phyloP scores from a whole-genome alignment of 1,140 invertebrate genomes.

The Akabosia matsudoensis region DNA sequence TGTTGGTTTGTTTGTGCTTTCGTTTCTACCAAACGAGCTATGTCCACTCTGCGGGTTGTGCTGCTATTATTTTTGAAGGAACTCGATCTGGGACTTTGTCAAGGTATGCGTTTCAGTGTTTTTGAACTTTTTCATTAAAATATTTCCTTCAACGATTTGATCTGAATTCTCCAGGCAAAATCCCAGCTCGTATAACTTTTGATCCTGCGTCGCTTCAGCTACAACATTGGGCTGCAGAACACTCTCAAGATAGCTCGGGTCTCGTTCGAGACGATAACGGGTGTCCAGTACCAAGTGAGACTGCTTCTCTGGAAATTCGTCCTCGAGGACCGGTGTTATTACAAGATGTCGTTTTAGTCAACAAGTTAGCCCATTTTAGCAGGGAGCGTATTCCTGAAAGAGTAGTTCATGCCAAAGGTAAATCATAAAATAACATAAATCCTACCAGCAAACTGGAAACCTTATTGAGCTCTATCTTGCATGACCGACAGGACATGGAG shows the following conservation, averaged over 20 bases:
- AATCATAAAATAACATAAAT: slow-evolving; percentile 47
- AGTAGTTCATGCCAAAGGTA: slow-evolving; percentile 61
- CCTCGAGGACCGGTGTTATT: slow-evolving; percentile 60
- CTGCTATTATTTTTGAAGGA: too few species aligned
- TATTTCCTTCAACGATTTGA: too few species aligned
- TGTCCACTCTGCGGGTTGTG: too few species aligned
- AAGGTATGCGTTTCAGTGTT: too few species aligned
- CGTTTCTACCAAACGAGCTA: too few species aligned
- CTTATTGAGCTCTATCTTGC: not conserved
- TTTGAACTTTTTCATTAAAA: too few species aligned
- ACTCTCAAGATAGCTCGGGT: not conserved
- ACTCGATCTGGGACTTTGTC: too few species aligned
- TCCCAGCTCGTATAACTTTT: too few species aligned
- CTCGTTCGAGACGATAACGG: not conserved
- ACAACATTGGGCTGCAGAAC: not conserved
- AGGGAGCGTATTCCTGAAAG: slow-evolving; percentile 63
- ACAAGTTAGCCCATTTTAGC: slow-evolving; percentile 64
- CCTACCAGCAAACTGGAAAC: not conserved
- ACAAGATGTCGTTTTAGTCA: slow-evolving; percentile 59
- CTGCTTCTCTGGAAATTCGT: slow-evolving; percentile 57
- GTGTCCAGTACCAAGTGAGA: slow-evolving; percentile 57
- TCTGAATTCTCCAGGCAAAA: too few species aligned
- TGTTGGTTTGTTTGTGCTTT: too few species aligned
- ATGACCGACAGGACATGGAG: slow-evolving; percentile 49
- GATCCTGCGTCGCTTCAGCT: not conserved